A percentile compares a stretch with the other conserved stretches of the same genome.
Conservation (phyloP, 2,113 vertebrate species). For the Eudyptes chrysolophus region DNA sequence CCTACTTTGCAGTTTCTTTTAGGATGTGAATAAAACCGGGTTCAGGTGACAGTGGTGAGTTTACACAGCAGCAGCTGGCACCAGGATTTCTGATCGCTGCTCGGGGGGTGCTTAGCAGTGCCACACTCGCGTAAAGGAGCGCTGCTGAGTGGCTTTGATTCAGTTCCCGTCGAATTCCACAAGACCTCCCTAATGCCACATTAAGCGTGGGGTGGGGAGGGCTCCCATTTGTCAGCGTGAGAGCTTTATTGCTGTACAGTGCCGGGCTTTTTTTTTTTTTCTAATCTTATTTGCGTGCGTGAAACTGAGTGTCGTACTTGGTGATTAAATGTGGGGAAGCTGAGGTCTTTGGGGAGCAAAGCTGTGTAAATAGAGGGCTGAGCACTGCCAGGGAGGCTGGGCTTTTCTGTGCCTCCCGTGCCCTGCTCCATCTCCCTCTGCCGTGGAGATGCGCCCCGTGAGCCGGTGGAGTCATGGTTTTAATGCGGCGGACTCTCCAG, state of each 20-base stretch:
- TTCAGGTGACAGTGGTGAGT: not conserved
- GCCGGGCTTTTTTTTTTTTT: not conserved
- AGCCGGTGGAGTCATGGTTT: fast-evolving
- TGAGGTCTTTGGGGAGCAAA: not conserved
- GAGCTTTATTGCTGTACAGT: conserved; percentile 34
- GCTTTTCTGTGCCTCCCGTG: not conserved
- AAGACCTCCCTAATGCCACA: conserved; percentile 45
- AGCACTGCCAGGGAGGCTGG: not conserved
- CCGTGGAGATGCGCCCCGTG: fast-evolving
- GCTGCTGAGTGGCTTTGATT: conserved; percentile 42
- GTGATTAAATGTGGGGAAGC: conserved; percentile 38
- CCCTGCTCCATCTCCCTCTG: not conserved
- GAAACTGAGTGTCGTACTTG: not conserved
- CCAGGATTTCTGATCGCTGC: not conserved
- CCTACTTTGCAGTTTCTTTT: not conserved
- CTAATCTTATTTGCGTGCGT: conserved; percentile 43
- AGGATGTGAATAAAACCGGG: not conserved
- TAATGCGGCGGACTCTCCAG: fast-evolving
- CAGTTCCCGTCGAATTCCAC: conserved; percentile 32
- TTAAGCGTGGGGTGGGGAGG: conserved; percentile 13
- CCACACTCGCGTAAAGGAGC: conserved; percentile 1
- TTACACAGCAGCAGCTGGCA: conserved; percentile 45
- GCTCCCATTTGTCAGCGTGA: conserved; percentile 55
- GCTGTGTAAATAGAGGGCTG: conserved; percentile 40
- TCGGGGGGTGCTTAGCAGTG: conserved; percentile 48